A percentile compares a stretch with the other conserved stretches of the same genome.
Conservation (phyloP, 2,113 vertebrate species). For the Chloropsis cyanopogon region DNA sequence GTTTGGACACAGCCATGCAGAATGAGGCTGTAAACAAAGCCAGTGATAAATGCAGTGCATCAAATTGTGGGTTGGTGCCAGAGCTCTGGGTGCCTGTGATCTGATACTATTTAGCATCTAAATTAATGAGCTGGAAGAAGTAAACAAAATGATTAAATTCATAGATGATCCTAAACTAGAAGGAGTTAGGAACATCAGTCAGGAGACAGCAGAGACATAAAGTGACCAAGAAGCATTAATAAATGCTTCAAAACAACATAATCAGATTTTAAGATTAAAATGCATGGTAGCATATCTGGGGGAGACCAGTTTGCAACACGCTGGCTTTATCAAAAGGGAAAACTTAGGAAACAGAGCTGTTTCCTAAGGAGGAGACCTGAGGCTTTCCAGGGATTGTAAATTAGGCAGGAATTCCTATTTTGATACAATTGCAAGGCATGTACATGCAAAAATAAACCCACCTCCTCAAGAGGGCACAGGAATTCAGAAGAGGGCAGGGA, state of each 20-base stretch:
- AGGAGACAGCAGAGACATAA: neutral
- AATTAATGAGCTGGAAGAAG: constrained; percentile 48
- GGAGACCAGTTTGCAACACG: neutral
- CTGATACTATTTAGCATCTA: constrained; percentile 15
- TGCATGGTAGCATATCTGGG: neutral
- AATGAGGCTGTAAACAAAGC: constrained; percentile 22
- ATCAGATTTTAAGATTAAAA: constrained; percentile 42
- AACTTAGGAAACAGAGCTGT: neutral
- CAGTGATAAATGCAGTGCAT: constrained; percentile 14
- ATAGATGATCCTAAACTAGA: neutral
- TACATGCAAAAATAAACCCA: neutral
- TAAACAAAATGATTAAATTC: constrained; percentile 53
- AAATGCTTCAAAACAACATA: neutral
- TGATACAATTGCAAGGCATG: neutral
- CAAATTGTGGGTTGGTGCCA: constrained; percentile 11
- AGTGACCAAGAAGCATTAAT: neutral
- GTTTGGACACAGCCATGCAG: neutral
- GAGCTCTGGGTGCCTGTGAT: constrained; percentile 12
- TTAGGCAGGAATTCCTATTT: neutral
- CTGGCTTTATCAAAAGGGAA: neutral
- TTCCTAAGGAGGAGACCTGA: neutral
- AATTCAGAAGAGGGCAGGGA: neutral
- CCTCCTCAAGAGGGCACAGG: fast-evolving
- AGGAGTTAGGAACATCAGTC: constrained; percentile 35
- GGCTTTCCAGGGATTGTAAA: neutral